Percentiles rank a stretch among this genome's conserved stretches.
These are phyloP conservation scores for Stegodyphus mimosarum DNA, from an alignment of 1,140 invertebrate genomes.

Conservation along the genomic window DNA sequence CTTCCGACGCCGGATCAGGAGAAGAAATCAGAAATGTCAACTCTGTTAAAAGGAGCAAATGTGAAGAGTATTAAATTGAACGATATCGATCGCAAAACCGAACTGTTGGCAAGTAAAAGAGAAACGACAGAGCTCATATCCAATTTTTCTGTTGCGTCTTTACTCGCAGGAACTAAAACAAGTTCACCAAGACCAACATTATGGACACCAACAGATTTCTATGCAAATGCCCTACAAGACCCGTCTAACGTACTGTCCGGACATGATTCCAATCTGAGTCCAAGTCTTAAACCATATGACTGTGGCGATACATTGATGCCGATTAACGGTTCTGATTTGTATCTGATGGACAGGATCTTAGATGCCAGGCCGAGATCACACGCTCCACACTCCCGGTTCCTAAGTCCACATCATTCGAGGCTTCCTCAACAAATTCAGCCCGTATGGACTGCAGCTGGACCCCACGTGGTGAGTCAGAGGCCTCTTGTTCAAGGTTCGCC, in stretches of 20 bases:
- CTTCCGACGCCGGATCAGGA: conserved; percentile 11
- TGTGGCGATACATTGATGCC: conserved; percentile 3
- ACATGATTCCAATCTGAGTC: conserved; percentile 13
- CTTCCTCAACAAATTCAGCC: conserved; percentile 19
- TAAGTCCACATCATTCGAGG: conserved; percentile 13
- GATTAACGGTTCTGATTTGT: conserved; percentile 15
- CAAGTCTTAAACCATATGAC: conserved; percentile 15
- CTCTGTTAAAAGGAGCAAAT: neutral
- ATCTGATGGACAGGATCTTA: conserved; percentile 42
- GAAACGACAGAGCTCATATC: conserved; percentile 47
- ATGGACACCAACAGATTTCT: conserved; percentile 35
- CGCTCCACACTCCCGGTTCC: conserved; percentile 16
- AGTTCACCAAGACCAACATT: conserved; percentile 30
- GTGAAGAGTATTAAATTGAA: neutral
- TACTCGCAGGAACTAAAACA: conserved; percentile 33
- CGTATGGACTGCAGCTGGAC: conserved; percentile 16
- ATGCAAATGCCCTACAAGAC: neutral
- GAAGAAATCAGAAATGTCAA: conserved; percentile 5
- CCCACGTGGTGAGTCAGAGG: conserved; percentile 14
- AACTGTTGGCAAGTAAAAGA: conserved; percentile 14
- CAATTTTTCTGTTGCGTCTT: conserved; percentile 51
- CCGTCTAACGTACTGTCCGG: neutral
- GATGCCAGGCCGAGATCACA: conserved; percentile 14
- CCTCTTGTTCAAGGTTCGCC: conserved; percentile 2
- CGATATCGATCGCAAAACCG: conserved; percentile 12